Conservation (phyloP, 1,140 invertebrate genomes). For the Camponotus pennsylvanicus region DNA sequence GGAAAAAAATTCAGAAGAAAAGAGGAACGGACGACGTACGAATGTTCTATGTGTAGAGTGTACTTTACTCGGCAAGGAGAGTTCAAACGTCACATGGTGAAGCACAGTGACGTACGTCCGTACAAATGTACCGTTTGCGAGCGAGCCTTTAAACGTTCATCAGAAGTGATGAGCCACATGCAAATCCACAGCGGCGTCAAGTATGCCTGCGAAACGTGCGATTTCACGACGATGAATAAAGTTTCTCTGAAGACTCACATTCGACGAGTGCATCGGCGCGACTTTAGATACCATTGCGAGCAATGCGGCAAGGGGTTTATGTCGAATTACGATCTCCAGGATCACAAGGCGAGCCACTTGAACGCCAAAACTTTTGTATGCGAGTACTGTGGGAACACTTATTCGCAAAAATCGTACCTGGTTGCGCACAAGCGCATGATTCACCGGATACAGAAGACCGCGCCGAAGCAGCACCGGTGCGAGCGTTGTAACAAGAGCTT, state of each 20-base stretch:
- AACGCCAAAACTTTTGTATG: constrained; percentile 23
- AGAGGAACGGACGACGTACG: neutral
- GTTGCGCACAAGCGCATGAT: constrained; percentile 8
- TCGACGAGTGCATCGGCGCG: constrained; percentile 4
- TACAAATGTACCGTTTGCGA: constrained; percentile 29
- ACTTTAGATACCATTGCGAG: constrained; percentile 25
- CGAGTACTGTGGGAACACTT: constrained; percentile 29
- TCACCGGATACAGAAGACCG: neutral
- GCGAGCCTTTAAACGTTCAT: constrained; percentile 41
- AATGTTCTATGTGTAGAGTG: neutral
- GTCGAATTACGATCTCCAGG: neutral
- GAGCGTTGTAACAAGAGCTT: constrained; percentile 83
- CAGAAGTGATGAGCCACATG: neutral
- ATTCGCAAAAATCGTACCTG: constrained; percentile 28
- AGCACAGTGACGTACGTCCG: constrained; percentile 36
- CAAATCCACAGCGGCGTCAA: neutral
- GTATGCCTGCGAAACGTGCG: constrained; percentile 32
- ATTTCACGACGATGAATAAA: constrained; percentile 11
- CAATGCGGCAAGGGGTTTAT: constrained; percentile 1
- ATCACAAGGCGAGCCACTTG: neutral
- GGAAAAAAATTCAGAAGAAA: neutral
- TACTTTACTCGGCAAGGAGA: neutral
- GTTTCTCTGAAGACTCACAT: constrained; percentile 6
- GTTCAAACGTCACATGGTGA: constrained; percentile 28
- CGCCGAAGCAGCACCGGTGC: constrained; percentile 74